Evolutionary conservation across 2,113 vertebrate genomes (phyloP).

Genomic region (Chrysemys picta): DNA sequence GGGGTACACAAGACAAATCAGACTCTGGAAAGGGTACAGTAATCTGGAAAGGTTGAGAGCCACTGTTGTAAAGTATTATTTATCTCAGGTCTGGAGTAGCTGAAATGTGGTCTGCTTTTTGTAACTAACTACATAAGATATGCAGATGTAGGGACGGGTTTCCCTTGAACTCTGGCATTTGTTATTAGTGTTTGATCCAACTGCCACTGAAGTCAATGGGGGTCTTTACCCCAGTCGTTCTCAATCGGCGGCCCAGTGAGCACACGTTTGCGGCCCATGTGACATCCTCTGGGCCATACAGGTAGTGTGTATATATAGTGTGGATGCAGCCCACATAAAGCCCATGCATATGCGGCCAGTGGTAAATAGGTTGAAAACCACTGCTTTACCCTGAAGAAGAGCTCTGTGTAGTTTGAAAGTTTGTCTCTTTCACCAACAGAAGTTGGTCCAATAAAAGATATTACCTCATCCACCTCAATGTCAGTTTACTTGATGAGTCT

Average conservation of each 20-base stretch:
- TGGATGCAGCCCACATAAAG: too few species aligned
- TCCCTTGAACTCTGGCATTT: accelerated
- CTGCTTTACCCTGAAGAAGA: background rate
- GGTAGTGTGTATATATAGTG: too few species aligned
- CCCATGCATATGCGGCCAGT: too few species aligned
- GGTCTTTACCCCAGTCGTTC: background rate
- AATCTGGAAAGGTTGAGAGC: too few species aligned
- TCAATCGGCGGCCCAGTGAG: too few species aligned
- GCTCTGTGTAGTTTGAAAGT: background rate
- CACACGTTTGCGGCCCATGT: too few species aligned
- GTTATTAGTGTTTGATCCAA: background rate
- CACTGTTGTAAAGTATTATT: background rate
- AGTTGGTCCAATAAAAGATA: background rate
- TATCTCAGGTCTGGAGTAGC: background rate
- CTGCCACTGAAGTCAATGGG: background rate
- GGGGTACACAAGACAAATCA: too few species aligned
- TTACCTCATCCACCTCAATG: background rate
- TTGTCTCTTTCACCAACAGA: background rate
- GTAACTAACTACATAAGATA: background rate
- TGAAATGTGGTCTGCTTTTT: background rate
- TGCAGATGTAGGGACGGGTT: background rate
- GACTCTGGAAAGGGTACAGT: too few species aligned
- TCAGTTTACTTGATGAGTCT: background rate
- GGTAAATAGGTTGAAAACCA: too few species aligned
- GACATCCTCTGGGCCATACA: too few species aligned